A percentile compares a stretch with the other conserved stretches of the same genome.
These are phyloP conservation scores for Sebastes miniatus DNA, from an alignment of 2,797 vertebrate species.

Conservation along the genomic window DNA sequence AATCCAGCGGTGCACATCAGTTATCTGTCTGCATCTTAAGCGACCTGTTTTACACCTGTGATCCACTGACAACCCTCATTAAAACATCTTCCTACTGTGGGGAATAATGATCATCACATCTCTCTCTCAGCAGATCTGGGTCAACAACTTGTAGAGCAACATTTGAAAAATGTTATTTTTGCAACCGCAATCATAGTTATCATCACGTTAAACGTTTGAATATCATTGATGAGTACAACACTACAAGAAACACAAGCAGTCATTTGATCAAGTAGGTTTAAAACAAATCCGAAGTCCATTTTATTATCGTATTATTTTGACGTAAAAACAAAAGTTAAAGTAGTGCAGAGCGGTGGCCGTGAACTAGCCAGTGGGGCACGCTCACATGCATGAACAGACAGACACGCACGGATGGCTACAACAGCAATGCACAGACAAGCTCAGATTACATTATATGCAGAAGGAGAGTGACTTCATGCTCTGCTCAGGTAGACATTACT, in stretches of 20 bases:
- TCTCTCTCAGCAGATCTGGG: conserved; percentile 4
- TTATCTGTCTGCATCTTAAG: conserved; percentile 1
- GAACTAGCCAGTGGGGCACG: too few relatives aligned
- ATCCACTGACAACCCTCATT: conserved; percentile 4
- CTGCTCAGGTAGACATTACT: too few relatives aligned
- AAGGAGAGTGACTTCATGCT: too few relatives aligned
- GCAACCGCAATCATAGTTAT: neutral
- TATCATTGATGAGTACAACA: neutral
- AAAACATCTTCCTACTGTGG: neutral
- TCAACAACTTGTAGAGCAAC: neutral
- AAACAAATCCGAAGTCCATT: neutral
- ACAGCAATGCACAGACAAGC: too few relatives aligned
- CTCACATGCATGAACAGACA: too few relatives aligned
- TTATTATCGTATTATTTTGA: neutral
- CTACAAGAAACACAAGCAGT: neutral
- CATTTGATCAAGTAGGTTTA: neutral
- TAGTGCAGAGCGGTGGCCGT: neutral
- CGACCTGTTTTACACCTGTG: conserved; percentile 41
- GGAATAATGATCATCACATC: neutral
- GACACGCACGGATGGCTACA: too few relatives aligned
- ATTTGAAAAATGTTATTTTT: neutral
- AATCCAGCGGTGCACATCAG: conserved; percentile 19
- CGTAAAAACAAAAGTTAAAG: neutral
- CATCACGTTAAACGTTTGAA: neutral
- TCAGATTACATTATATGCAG: too few relatives aligned